These are phyloP conservation scores for Tiliqua scincoides DNA, from an alignment of 2,113 vertebrate genomes.

Conservation along the genomic window DNA sequence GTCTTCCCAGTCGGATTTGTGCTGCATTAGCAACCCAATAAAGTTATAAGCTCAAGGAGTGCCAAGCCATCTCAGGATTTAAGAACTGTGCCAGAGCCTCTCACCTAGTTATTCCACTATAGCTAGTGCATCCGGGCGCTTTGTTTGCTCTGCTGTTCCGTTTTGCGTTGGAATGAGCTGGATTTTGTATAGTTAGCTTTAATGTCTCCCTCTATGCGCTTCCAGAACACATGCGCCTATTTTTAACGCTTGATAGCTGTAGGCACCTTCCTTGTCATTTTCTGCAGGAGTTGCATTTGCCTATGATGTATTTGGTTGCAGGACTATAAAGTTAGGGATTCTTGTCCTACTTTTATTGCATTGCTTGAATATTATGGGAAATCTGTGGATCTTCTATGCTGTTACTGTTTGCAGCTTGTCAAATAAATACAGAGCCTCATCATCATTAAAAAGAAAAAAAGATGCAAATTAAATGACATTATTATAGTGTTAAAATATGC, in stretches of 20 bases:
- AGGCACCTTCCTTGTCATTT: neutral
- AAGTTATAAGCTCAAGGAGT: neutral
- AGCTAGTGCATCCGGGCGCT: neutral
- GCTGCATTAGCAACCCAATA: neutral
- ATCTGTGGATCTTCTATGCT: neutral
- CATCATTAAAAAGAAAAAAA: neutral
- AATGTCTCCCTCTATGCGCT: neutral
- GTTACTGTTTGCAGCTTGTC: neutral
- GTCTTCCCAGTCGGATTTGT: neutral
- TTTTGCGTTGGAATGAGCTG: neutral
- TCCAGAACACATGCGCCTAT: neutral
- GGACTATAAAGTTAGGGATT: neutral
- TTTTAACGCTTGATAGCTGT: neutral
- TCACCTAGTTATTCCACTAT: neutral
- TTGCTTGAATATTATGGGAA: neutral
- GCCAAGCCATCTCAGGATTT: neutral
- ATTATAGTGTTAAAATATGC: conserved; percentile 7
- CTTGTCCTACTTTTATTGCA: neutral
- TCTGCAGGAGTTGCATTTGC: neutral
- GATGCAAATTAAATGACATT: neutral
- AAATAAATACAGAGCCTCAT: neutral
- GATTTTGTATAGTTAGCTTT: neutral
- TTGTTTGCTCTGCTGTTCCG: neutral
- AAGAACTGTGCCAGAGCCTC: neutral
- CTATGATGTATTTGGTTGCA: neutral